Evolutionary conservation across 2,113 vertebrate species (phyloP).

Genomic region (Python bivittatus): DNA sequence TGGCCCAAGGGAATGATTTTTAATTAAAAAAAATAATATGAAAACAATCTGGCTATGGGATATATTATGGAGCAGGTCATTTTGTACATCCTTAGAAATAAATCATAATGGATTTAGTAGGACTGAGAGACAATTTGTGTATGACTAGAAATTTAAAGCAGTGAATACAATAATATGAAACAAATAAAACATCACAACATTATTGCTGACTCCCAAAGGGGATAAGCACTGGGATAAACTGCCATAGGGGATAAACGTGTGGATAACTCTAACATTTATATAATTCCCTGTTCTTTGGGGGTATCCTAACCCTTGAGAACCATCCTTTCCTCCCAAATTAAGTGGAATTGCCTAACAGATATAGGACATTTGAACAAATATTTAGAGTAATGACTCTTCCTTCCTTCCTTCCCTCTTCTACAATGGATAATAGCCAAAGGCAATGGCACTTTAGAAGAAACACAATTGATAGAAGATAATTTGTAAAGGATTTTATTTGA

Average conservation of each 20-base stretch:
- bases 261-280: background rate
- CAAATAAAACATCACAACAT: background rate
- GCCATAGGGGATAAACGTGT: background rate
- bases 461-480: too few relatives aligned
- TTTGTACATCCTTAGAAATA: background rate
- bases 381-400: too few relatives aligned
- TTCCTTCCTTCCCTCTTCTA: too few relatives aligned
- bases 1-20: too few relatives aligned
- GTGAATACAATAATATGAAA: background rate
- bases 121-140: background rate
- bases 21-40: too few relatives aligned
- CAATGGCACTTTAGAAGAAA: too few relatives aligned
- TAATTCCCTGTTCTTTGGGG: background rate
- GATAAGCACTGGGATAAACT: background rate
- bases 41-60: background rate
- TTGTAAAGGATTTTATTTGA: background rate
- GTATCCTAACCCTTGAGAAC: background rate
- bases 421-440: too few relatives aligned
- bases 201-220: background rate
- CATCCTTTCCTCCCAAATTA: background rate
- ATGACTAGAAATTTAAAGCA: background rate
- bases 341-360: too few relatives aligned
- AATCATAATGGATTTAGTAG: background rate
- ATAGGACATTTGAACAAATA: too few relatives aligned
- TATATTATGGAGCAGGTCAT: background rate